Percentiles rank a stretch among this genome's conserved stretches.
Conservation (phyloP, 2,888 invertebrate genomes). For the Pegoplata infirma region DNA sequence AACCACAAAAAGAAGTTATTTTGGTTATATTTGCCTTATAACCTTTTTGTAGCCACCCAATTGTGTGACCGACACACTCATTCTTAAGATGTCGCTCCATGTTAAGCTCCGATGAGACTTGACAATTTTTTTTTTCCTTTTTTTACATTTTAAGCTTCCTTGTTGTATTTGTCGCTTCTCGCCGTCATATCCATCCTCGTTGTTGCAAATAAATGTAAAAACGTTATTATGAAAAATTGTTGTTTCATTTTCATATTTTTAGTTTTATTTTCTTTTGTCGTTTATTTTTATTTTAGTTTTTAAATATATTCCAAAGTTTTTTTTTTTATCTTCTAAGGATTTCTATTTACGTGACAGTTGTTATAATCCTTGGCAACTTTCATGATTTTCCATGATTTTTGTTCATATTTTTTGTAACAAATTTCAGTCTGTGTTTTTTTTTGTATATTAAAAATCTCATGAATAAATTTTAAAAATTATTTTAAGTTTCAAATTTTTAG, state of each 20-base stretch:
- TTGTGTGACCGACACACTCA: background rate
- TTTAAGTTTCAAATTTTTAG: too few species aligned
- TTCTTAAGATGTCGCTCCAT: background rate
- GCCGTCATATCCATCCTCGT: background rate
- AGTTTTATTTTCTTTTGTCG: conserved; percentile 19
- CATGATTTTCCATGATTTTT: conserved; percentile 15
- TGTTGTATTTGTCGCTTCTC: background rate
- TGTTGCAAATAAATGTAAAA: conserved; percentile 21
- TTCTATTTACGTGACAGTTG: conserved; percentile 48
- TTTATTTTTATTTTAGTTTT: background rate
- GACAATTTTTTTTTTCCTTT: background rate
- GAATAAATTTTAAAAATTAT: too few species aligned
- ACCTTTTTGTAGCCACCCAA: conserved; percentile 15
- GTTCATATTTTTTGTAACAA: too few species aligned
- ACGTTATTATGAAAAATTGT: conserved; percentile 26
- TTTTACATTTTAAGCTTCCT: conserved; percentile 9
- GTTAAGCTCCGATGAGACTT: background rate
- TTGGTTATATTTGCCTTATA: conserved; percentile 5
- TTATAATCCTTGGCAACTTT: conserved; percentile 48
- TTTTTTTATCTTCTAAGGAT: conserved; percentile 7
- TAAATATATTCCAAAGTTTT: conserved; percentile 5
- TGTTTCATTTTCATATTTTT: conserved; percentile 19
- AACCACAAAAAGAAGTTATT: background rate
- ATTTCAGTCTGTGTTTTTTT: too few species aligned
- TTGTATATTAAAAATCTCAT: too few species aligned